Conservation (phyloP, 2,797 vertebrate species). For the Falco berigora region DNA sequence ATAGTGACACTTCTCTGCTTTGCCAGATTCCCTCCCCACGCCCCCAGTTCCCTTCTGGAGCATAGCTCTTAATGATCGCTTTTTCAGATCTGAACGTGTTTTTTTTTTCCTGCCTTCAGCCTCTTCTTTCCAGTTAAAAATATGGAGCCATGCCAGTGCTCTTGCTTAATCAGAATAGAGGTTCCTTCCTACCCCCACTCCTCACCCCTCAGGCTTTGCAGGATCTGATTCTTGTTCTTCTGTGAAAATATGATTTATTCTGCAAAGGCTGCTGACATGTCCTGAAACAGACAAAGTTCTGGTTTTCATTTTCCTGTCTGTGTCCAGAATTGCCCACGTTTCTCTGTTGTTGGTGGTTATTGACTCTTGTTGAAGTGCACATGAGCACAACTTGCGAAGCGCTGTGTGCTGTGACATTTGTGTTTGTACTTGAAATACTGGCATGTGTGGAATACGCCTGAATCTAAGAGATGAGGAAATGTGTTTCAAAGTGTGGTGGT, state of each 20-base stretch:
- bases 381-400: not conserved
- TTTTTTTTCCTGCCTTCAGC: not conserved
- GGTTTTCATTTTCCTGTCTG: not conserved
- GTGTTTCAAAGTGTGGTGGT: not conserved
- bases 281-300: not conserved
- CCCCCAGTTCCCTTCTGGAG: not conserved
- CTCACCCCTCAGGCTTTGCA: not conserved
- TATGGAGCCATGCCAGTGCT: not conserved
- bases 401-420: not conserved
- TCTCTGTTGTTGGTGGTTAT: not conserved
- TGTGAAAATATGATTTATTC: not conserved
- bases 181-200: not conserved
- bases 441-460: not conserved
- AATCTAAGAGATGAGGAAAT: not conserved
- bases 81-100: not conserved
- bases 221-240: not conserved
- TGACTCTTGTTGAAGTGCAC: not conserved
- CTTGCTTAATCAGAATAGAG: not conserved
- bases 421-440: not conserved
- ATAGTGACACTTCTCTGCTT: not conserved
- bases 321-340: not conserved
- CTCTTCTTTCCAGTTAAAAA: not conserved
- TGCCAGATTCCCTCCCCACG: not conserved
- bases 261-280: not conserved
- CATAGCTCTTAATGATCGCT: not conserved